phyloP scores from a whole-genome alignment of 2,888 invertebrate genomes.

The Dasysyrphus albostriatus region DNA sequence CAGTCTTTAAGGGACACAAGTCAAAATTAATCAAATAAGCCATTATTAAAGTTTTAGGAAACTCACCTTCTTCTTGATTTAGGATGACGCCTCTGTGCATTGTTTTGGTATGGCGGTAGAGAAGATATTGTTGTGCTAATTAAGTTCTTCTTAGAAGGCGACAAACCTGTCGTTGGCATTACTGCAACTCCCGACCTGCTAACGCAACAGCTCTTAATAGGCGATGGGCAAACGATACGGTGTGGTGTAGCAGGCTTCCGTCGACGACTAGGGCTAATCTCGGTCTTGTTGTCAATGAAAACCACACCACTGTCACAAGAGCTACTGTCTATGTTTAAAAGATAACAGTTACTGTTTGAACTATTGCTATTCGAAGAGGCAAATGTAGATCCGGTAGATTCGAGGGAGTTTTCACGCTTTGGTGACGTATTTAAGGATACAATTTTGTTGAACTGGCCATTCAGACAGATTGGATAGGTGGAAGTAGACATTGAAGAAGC shows the following conservation, averaged over 20 bases:
- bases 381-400: slow-evolving; percentile 62
- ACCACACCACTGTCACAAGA: slow-evolving; percentile 84
- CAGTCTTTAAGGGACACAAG: slow-evolving; percentile 49
- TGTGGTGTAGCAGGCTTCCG: slow-evolving; percentile 86
- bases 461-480: slow-evolving; percentile 76
- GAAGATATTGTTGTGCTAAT: slow-evolving; percentile 52
- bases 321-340: slow-evolving; percentile 82
- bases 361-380: slow-evolving; percentile 60
- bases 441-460: slow-evolving; percentile 83
- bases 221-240: slow-evolving; percentile 85
- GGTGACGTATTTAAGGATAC: slow-evolving; percentile 80
- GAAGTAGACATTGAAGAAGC: slow-evolving; percentile 76
- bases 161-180: slow-evolving; percentile 56
- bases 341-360: slow-evolving; percentile 75
- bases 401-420: slow-evolving; percentile 64
- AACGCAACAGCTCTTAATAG: slow-evolving; percentile 79
- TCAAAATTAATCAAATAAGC: not conserved
- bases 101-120: slow-evolving; percentile 66
- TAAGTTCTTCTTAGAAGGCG: slow-evolving; percentile 67
- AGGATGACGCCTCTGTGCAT: slow-evolving; percentile 75
- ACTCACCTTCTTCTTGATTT: slow-evolving; percentile 77
- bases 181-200: slow-evolving; percentile 59
- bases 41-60: not conserved
- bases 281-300: slow-evolving; percentile 77
- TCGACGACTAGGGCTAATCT: slow-evolving; percentile 77